Percentiles rank a stretch among this genome's conserved stretches.
phyloP scores from a whole-genome alignment of 2,888 invertebrate species.

The Tiliacea citrago region DNA sequence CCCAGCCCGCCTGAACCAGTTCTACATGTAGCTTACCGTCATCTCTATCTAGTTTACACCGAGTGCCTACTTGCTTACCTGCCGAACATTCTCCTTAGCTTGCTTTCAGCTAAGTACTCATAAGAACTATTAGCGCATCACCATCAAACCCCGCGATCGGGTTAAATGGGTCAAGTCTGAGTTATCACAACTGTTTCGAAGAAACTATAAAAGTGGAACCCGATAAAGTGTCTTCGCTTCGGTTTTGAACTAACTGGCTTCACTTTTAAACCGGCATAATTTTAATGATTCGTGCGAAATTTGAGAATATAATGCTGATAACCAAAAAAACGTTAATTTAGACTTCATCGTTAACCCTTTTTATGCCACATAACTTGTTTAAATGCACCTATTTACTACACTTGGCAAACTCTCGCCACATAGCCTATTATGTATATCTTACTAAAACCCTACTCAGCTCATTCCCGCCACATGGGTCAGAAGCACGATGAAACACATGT shows the following conservation, averaged over 20 bases:
- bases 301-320: background rate
- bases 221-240: conserved; percentile 10
- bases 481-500: conserved; percentile 5
- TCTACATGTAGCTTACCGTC: conserved; percentile 83
- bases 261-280: conserved; percentile 5
- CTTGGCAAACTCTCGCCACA: background rate
- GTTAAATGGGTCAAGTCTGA: conserved; percentile 22
- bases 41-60: conserved; percentile 85
- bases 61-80: conserved; percentile 78
- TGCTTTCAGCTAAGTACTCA: conserved; percentile 69
- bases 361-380: background rate
- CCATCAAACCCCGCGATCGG: background rate
- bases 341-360: background rate
- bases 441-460: background rate
- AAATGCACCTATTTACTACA: conserved; percentile 1
- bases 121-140: conserved; percentile 48
- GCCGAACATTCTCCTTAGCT: conserved; percentile 80
- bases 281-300: conserved; percentile 5
- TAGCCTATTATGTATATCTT: background rate
- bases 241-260: conserved; percentile 15
- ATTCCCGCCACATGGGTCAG: background rate
- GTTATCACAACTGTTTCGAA: conserved; percentile 18
- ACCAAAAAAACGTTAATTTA: background rate
- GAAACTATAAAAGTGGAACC: conserved; percentile 43
- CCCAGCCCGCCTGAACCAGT: conserved; percentile 70